Evolutionary conservation across 2,797 vertebrate species (phyloP), one percentile per base, ranked within the genome.

Genomic region (Anguilla megastoma): DNA sequence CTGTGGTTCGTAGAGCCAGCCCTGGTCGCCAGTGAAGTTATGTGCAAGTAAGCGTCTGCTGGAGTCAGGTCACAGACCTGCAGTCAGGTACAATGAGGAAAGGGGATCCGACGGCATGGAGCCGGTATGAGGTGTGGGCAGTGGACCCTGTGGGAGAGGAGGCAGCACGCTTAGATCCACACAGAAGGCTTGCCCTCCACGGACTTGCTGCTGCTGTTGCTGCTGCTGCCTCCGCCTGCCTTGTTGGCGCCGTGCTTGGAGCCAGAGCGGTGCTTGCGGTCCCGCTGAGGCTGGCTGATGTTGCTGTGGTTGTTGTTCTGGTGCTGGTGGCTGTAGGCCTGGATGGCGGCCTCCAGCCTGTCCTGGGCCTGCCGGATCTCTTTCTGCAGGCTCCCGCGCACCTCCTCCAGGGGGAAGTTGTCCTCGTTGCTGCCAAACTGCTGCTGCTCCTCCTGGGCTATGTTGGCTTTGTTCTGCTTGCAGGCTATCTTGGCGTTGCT

Each of bases 381-480:
- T 90, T 95, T 94, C 85, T 96, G 96, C 91, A 96, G 93, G 0
- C 92, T 91, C 88, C 95, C 95, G 85, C 82, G 87, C 58, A n/a
- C 79, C 27, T 94, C 90, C 5, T 24, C 41, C 36, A 84, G 12
- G 0, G 96, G 95, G 87, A 97, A 94, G 92, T 95, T 97, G n/a
- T 96, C 97, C 8, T 97, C 96, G 0, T 95, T 97, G 93, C 95
- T 96, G 84, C 95, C 92, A 0, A 96, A 97, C 92, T 97, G 97
- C 89, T 96, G 97, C 33, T 91, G 90, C 90, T 95, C 94, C 71
- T 98, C 98, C 91, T 99, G 97, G 79, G 97, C 97, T 0, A 96
- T 97, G 92, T 99, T 99, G 92, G 97, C 97, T 27, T 96, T 97
- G 95, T 99, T 99, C 93, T 99, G 98, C 88, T 91, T 97, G 92